A percentile compares a stretch with the other conserved stretches of the same genome.
These are phyloP conservation scores for Gallinago nigripennis DNA, from an alignment of 2,797 vertebrate genomes.

Conservation along the genomic window DNA sequence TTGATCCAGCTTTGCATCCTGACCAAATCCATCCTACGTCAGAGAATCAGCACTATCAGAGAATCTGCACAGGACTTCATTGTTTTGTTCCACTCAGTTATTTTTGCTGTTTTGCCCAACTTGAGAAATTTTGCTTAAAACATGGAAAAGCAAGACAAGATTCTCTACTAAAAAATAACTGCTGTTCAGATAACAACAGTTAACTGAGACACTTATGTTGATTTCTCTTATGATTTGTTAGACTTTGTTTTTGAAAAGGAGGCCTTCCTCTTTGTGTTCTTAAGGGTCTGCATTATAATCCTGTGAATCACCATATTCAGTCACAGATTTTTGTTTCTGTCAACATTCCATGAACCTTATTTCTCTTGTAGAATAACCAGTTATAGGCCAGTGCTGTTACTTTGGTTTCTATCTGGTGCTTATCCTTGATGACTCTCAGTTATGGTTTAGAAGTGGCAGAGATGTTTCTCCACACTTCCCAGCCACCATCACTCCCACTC, in stretches of 20 bases:
- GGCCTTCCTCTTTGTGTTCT: background rate
- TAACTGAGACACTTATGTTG: background rate
- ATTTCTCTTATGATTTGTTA: background rate
- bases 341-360: background rate
- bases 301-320: background rate
- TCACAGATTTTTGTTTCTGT: background rate
- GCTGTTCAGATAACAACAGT: background rate
- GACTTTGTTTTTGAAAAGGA: conserved; percentile 23
- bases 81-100: background rate
- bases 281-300: background rate
- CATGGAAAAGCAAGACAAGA: background rate
- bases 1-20: background rate
- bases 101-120: background rate
- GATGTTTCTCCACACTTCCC: background rate
- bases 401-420: background rate
- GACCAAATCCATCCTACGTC: background rate
- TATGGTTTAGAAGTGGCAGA: background rate
- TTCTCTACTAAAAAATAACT: background rate
- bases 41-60: background rate
- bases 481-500: background rate
- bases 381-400: background rate
- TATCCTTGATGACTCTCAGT: background rate
- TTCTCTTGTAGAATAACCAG: background rate
- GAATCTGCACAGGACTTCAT: background rate
- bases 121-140: background rate